A percentile compares a stretch with the other conserved stretches of the same genome.
Evolutionary conservation across 2,888 invertebrate species (phyloP).

Genomic region (Metalampra italica): DNA sequence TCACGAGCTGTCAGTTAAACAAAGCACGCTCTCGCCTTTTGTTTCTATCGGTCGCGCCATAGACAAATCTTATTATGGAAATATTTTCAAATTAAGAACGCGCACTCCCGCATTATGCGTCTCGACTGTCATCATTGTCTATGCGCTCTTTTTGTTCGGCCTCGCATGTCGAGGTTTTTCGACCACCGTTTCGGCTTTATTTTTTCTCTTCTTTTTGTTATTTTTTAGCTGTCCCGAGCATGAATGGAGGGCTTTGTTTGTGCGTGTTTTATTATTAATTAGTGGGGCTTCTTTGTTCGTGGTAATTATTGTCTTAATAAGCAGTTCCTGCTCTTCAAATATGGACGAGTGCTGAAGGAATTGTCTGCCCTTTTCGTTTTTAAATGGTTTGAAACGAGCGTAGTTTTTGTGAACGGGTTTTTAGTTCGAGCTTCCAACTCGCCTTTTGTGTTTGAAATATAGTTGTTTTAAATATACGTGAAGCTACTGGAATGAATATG

Average conservation of each 20-base stretch:
- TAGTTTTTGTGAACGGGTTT: slow-evolving; percentile 37
- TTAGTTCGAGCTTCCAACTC: slow-evolving; percentile 18
- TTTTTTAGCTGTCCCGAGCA: slow-evolving; percentile 69
- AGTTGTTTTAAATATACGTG: background rate
- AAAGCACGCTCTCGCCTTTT: slow-evolving; percentile 61
- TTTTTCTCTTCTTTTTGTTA: slow-evolving; percentile 39
- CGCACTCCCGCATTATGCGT: slow-evolving; percentile 77
- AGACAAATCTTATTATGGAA: slow-evolving; percentile 79
- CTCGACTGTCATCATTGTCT: slow-evolving; percentile 77
- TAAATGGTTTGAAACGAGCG: slow-evolving; percentile 47
- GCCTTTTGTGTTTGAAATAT: slow-evolving; percentile 10
- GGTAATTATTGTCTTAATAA: slow-evolving; percentile 79
- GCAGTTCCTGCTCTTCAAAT: slow-evolving; percentile 73
- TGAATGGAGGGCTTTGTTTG: slow-evolving; percentile 75
- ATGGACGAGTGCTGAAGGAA: slow-evolving; percentile 57
- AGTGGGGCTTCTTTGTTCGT: slow-evolving; percentile 75
- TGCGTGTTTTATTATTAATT: slow-evolving; percentile 79
- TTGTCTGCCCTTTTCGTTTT: slow-evolving; percentile 59
- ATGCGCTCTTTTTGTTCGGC: slow-evolving; percentile 71
- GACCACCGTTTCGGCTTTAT: slow-evolving; percentile 76
- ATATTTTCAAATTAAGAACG: slow-evolving; percentile 78
- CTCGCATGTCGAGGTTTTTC: slow-evolving; percentile 76
- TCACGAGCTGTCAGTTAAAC: slow-evolving; percentile 63
- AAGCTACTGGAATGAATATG: background rate
- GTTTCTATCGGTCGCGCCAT: slow-evolving; percentile 67